phyloP scores from a whole-genome alignment of 1,140 invertebrate species.

The Meloidogyne hapla region DNA sequence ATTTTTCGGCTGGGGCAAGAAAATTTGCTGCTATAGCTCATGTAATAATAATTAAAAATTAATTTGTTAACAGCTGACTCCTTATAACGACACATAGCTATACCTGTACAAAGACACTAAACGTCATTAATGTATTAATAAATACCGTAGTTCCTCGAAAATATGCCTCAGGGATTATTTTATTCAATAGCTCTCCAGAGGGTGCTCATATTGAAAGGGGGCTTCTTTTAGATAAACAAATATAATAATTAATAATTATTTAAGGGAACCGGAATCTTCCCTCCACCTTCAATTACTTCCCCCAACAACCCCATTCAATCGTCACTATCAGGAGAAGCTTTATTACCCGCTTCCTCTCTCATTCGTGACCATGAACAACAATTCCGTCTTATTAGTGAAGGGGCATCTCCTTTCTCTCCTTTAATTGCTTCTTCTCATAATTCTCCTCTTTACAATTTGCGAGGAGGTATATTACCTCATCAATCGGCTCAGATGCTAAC shows the following conservation, averaged over 20 bases:
- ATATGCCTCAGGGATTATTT: no score
- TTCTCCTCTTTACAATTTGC: not conserved
- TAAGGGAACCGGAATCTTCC: slow-evolving; percentile 22
- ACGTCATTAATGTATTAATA: no score
- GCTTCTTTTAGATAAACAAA: no score
- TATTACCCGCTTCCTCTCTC: slow-evolving; percentile 15
- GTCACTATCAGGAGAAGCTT: slow-evolving; percentile 10
- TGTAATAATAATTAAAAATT: slow-evolving; percentile 1
- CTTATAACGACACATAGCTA: no score
- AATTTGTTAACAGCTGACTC: no score
- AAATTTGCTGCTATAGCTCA: slow-evolving; percentile 24
- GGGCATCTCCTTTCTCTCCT: not conserved
- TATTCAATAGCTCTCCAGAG: no score
- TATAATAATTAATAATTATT: not conserved
- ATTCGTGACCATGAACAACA: slow-evolving; percentile 12
- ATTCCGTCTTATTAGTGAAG: not conserved
- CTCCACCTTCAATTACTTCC: slow-evolving; percentile 6
- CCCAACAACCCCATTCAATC: not conserved
- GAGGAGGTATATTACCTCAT: not conserved
- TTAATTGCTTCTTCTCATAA: not conserved
- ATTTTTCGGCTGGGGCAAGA: slow-evolving; percentile 15
- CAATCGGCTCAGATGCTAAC: not conserved
- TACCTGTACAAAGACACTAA: no score
- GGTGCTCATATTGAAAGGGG: no score
- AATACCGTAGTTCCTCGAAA: no score